Base-by-base conservation (phyloP, 2,797 vertebrate genomes). In the Spatula versicolor region DNA sequence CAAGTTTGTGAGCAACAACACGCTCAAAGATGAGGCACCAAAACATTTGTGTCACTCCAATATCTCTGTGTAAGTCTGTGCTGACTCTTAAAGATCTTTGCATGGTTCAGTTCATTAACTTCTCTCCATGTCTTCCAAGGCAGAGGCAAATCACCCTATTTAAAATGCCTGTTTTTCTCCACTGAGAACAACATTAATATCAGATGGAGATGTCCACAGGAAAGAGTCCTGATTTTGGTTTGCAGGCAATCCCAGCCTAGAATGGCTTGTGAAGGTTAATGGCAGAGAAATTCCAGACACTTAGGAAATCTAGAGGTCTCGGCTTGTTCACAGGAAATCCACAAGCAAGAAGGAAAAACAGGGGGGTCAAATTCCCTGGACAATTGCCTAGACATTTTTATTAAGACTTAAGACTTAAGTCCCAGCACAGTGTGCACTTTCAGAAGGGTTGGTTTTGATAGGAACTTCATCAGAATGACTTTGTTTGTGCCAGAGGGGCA, bases 261-360 rank as follows among this genome's bases (percentile, higher is more conserved):
- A 9, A 17, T 72, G 35, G 25, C 15, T 76, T 66, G 28, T 11
- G 35, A 46, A 90, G 43, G 39, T 77, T 84, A 73, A 86, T 4
- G 52, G 13, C 22, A 91, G 25, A 23, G 33, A 67, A 78, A 74
- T 0, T 3, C 31, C 11, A 56, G 45, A 54, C 4, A 2, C 21
- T 75, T 71, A 84, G 39, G 62, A 90, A 83, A 88, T 75, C 14
- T 39, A 54, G 39, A 86, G 45, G 41, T 64, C 62, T 93, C 50
- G 8, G 43, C 78, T 73, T 79, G 72, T 85, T 86, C 67, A 50
- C 67, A 72, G 87, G 87, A 93, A 95, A 93, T 82, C 71, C 84
- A 33, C 50, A 89, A 87, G 67, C 37, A 45, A 35, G 31, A 30
- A 9, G 20, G 60, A 26, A n/a, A 83, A 78, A 83, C 4, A 31